Evolutionary conservation across 2,797 vertebrate species (phyloP).

Genomic region (Furcifer pardalis): DNA sequence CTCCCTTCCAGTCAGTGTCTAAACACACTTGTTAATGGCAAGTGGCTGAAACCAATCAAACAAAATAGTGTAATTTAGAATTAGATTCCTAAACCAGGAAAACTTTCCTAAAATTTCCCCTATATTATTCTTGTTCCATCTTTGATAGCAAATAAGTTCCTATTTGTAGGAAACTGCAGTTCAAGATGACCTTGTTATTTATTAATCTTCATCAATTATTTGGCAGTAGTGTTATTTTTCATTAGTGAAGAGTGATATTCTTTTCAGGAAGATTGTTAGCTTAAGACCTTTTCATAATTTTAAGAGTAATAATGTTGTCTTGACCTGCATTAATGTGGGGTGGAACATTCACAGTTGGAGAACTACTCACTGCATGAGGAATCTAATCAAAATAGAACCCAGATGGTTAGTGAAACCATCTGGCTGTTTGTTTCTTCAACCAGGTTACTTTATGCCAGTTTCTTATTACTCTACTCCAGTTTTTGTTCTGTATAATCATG

Average conservation of each 20-base stretch:
- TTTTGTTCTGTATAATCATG: neutral
- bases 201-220: conserved; percentile 14
- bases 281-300: neutral
- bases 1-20: no score
- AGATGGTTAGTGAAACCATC: neutral
- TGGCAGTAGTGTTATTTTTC: conserved; percentile 19
- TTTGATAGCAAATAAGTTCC: neutral
- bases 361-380: neutral
- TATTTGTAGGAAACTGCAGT: conserved; percentile 19
- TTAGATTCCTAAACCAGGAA: neutral
- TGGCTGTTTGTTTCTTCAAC: no score
- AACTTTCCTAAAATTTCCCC: neutral
- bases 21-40: no score
- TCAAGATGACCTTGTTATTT: conserved; percentile 4
- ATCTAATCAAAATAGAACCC: neutral
- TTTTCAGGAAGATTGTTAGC: neutral
- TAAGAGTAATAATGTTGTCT: conserved; percentile 8
- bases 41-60: neutral
- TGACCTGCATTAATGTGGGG: neutral
- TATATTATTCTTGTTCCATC: conserved; percentile 12
- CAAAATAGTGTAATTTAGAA: conserved; percentile 18
- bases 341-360: neutral
- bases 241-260: neutral
- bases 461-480: neutral
- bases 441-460: no score